Base-by-base conservation (phyloP, 2,797 vertebrate species). In the Squalus acanthias region DNA sequence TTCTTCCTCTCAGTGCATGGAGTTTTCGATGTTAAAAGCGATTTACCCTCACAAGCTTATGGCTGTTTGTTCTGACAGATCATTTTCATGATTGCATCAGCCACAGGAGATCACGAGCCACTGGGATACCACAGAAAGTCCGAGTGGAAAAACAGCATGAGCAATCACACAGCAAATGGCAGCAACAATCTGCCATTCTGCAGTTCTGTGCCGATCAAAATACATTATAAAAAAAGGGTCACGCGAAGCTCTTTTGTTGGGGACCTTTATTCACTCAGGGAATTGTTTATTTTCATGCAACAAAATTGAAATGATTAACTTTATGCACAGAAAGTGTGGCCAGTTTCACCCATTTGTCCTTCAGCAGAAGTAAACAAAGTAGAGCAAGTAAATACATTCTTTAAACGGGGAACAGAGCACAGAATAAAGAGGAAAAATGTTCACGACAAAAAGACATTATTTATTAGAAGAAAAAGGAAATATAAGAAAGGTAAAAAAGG, bases 31-130 rank as follows among this genome's bases (percentile, higher is more conserved):
- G 65, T 39, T 69, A 69, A 67, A 69, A 93, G 46, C 24, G n/a
- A 93, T 69, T 93, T 93, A 93, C 65, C 33, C 63, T 39, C 22
- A 46, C 91, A 93, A 46, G 33, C n/a, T 93, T 93, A 69, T 46
- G 20, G 91, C n/a, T 92, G 65, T 69, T 39, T 67, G 63, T 69
- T 69, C 91, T 39, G 65, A 65, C 60, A 91, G 57, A 63, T 85
- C 82, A 22, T 85, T 85, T 85, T 85, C 46, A 85, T 85, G 82
- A 85, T 85, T 85, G 89, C 89, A 92, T 20, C 91, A 93, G 91
- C 91, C 63, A 46, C n/a, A 9, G 63, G 91, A 93, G 39, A 22
- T 10, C 33, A 63, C 63, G 88, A 91, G 57, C 57, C 57, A 60
- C 57, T 33, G 57, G 57, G 88, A 91, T 63, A 63, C 88, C 57